Conservation (phyloP, 2,888 invertebrate species). For the Trissolcus japonicus region DNA sequence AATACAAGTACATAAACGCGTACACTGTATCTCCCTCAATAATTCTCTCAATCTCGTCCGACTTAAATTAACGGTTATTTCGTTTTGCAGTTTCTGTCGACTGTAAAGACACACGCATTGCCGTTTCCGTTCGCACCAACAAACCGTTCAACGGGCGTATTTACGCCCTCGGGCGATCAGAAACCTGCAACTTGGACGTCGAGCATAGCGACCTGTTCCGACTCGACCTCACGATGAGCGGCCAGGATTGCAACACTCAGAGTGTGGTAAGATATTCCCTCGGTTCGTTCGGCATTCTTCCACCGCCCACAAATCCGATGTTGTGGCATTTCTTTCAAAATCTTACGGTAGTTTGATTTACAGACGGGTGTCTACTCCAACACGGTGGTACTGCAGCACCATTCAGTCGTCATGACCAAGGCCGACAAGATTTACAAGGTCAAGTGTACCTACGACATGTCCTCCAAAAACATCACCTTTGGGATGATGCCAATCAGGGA, state of each 20-base stretch:
- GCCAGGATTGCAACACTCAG: constrained; percentile 96
- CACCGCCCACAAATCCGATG: neutral
- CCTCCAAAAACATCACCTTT: constrained; percentile 96
- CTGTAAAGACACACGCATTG: constrained; percentile 95
- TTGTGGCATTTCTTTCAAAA: too few relatives aligned
- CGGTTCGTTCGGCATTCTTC: too few relatives aligned
- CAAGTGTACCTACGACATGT: constrained; percentile 97
- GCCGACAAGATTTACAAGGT: constrained; percentile 98
- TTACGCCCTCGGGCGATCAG: constrained; percentile 94
- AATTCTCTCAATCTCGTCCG: constrained; percentile 3
- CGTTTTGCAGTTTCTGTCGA: constrained; percentile 88
- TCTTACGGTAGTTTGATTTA: constrained; percentile 65
- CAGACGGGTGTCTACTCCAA: constrained; percentile 96
- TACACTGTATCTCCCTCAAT: too few relatives aligned
- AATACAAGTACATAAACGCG: too few relatives aligned
- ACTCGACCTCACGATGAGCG: constrained; percentile 93
- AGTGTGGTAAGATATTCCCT: constrained; percentile 86
- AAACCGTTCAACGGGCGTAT: constrained; percentile 96
- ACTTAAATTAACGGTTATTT: constrained; percentile 33
- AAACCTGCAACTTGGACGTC: constrained; percentile 96
- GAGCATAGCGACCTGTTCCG: constrained; percentile 94
- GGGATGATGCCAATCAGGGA: constrained; percentile 98
- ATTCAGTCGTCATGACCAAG: constrained; percentile 97
- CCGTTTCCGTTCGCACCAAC: constrained; percentile 93
- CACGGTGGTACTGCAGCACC: constrained; percentile 95